phyloP scores from a whole-genome alignment of 2,113 vertebrate genomes.

The Protobothrops mucrosquamatus region DNA sequence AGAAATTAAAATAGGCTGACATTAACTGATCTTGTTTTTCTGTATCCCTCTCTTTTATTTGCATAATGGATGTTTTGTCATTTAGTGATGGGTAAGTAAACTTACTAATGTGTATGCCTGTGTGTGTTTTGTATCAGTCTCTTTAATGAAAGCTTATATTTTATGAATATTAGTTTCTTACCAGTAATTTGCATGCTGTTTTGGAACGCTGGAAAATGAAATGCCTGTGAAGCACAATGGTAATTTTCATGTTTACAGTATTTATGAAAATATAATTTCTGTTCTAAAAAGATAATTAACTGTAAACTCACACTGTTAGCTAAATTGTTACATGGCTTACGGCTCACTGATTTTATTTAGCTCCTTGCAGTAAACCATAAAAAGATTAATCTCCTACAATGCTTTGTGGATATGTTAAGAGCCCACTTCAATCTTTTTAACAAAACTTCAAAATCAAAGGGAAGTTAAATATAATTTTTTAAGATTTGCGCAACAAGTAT shows the following conservation, averaged over 20 bases:
- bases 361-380: neutral
- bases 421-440: neutral
- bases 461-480: neutral
- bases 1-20: constrained; percentile 43
- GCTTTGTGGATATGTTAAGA: neutral
- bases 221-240: neutral
- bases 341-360: neutral
- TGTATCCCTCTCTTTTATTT: constrained; percentile 35
- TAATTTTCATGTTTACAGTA: neutral
- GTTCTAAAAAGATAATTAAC: neutral
- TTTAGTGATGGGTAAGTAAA: constrained; percentile 79
- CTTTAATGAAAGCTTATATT: neutral
- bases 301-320: neutral
- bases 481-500: neutral
- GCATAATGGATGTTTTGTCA: constrained; percentile 62
- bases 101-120: constrained; percentile 43
- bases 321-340: neutral
- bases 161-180: neutral
- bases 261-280: neutral
- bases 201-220: neutral
- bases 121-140: neutral
- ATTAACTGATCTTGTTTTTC: constrained; percentile 60
- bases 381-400: neutral
- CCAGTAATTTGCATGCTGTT: neutral
- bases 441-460: neutral